Percentiles rank a stretch among this genome's conserved stretches.
phyloP scores from a whole-genome alignment of 2,888 invertebrate genomes.

The Agrochola lota region DNA sequence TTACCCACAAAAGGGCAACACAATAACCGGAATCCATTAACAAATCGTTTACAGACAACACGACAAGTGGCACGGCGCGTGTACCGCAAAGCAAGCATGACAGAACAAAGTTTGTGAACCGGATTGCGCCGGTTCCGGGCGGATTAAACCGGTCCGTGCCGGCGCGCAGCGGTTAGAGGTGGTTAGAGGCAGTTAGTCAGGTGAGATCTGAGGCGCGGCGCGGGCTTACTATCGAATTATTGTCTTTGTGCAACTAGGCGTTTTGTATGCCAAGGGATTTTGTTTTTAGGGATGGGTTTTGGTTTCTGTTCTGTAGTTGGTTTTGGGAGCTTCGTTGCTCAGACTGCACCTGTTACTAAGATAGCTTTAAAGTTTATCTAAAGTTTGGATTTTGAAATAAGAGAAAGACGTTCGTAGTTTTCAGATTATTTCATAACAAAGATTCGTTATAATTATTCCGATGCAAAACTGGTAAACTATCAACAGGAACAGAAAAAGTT shows the following conservation, averaged over 20 bases:
- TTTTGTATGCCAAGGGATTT: conserved; percentile 74
- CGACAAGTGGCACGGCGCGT: conserved; percentile 79
- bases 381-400: conserved; percentile 10
- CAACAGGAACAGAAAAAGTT: neutral
- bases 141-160: conserved; percentile 77
- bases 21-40: conserved; percentile 73
- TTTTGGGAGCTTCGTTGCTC: conserved; percentile 29
- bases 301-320: conserved; percentile 54
- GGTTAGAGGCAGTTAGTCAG: conserved; percentile 83
- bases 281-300: conserved; percentile 70
- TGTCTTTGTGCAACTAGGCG: conserved; percentile 77
- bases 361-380: conserved; percentile 33
- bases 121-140: conserved; percentile 81
- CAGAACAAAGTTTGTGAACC: conserved; percentile 85
- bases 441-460: neutral
- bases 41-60: conserved; percentile 74
- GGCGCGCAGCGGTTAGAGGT: conserved; percentile 75
- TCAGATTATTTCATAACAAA: neutral
- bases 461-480: neutral
- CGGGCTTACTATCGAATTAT: conserved; percentile 81
- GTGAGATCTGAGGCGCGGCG: conserved; percentile 78
- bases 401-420: neutral
- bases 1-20: conserved; percentile 61
- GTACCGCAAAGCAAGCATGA: conserved; percentile 84
- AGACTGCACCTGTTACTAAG: conserved; percentile 35